Percentiles rank a stretch among this genome's conserved stretches.
phyloP scores from a whole-genome alignment of 2,888 invertebrate species.

The Brachyopa scutellaris region DNA sequence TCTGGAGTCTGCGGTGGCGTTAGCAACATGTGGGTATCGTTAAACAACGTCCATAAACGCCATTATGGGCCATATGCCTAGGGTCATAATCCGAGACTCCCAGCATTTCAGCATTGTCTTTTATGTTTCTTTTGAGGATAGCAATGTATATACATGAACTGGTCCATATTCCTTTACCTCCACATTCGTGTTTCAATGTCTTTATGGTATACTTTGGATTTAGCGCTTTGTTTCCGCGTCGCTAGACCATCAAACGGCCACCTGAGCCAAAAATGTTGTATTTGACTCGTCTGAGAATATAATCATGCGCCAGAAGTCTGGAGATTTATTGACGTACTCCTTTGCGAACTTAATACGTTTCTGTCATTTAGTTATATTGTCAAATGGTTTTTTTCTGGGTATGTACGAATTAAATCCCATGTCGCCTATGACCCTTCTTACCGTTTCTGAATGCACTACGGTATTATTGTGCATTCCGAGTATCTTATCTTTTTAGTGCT shows the following conservation, averaged over 20 bases:
- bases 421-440: not conserved
- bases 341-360: not conserved
- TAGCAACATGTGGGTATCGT: too few species aligned
- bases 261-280: not conserved
- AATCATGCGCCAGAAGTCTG: not conserved
- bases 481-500: too few species aligned
- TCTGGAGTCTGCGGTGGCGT: too few species aligned
- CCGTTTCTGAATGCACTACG: not conserved
- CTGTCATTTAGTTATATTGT: not conserved
- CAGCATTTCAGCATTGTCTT: too few species aligned
- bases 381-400: not conserved
- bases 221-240: not conserved
- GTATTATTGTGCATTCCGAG: not conserved
- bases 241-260: not conserved
- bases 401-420: not conserved
- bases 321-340: not conserved
- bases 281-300: constrained; percentile 3
- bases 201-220: constrained; percentile 1
- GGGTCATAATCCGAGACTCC: too few species aligned
- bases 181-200: too few species aligned
- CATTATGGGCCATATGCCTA: too few species aligned
- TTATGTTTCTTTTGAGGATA: not conserved
- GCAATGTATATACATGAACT: not conserved
- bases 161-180: not conserved
- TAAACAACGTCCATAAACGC: too few species aligned